These are phyloP conservation scores for Lepilemur ruficaudatus DNA, from an alignment of 2,797 vertebrate genomes.

Conservation along the genomic window DNA sequence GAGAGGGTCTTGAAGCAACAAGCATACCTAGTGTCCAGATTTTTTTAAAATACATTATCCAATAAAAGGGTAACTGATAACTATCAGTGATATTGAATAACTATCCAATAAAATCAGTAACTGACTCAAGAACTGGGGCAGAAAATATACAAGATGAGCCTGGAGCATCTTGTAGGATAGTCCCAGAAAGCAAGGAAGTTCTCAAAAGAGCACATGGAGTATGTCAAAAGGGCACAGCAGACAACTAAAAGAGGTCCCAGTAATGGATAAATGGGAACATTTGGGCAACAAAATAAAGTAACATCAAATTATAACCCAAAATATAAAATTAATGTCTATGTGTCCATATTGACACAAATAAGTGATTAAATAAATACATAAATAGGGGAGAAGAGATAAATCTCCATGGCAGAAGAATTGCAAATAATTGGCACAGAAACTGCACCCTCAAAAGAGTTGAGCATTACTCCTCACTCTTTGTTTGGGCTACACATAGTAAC, in stretches of 20 bases:
- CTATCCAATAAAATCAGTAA: not conserved
- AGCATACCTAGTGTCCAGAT: not conserved
- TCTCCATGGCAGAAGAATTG: not conserved
- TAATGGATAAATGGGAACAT: not conserved
- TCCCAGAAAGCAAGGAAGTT: not conserved
- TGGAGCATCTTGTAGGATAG: not conserved
- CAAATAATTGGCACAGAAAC: not conserved
- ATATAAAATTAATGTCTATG: not conserved
- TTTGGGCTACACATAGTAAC: not conserved
- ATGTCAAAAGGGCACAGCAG: not conserved
- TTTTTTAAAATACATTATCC: not conserved
- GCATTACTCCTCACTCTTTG: not conserved
- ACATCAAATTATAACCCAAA: not conserved
- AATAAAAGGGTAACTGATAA: not conserved
- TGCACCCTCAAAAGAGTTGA: not conserved
- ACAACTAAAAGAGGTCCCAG: not conserved
- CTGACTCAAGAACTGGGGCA: not conserved
- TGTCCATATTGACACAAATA: not conserved
- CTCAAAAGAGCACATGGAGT: not conserved
- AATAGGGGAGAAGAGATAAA: not conserved
- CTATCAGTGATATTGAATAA: too few relatives aligned
- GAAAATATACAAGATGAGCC: not conserved
- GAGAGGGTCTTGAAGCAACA: not conserved
- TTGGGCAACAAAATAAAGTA: not conserved
- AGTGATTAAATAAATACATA: not conserved